Base-by-base conservation (phyloP, 1,140 invertebrate species). In the Epicauta chinensis region DNA sequence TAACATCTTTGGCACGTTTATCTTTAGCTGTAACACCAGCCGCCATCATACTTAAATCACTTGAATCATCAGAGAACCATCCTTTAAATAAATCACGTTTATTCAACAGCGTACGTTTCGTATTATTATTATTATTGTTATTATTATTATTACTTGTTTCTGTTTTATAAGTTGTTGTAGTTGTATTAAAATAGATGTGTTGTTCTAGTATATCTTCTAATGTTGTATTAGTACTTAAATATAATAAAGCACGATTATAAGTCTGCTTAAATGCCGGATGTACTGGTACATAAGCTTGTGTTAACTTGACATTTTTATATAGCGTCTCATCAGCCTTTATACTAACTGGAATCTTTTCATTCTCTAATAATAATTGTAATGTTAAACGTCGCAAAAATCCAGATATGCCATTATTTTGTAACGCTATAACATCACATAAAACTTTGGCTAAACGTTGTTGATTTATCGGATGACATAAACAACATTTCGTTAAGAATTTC, bases 371-470 rank as follows among this genome's bases (percentile, higher is more conserved):
- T 16, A 94, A 73, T 66, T 93, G 89, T 6, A 94, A 71, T 43
- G 95, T 82, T 16, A 96, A 71, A 49, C 91, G 80, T 14, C 91
- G 79, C 9, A 89, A 89, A 68, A 95, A 94, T 9, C 91, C 90
- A 10, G 88, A 89, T 56, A 94, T 86, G n/a, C 66, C 69, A 41
- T 65, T 73, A 60, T 83, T 82, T 61, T 86, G 82, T 60, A 84
- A 79, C 23, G 75, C 72, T 37, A 88, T 82, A 2, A 87, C 82
- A 52, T 86, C 79, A 55, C 81, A 84, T 1, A 96, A 70, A 6
- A 90, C 82, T 50, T 82, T 80, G 3, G 91, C 87, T 30, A 95
- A 78, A 11, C 89, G 73, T 41, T 86, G 82, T 71, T 94, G 91
- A 71, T 94, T 95, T 36, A 75, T 76, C 0, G 83, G 77, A 74